A percentile compares a stretch with the other conserved stretches of the same genome.
Conservation (phyloP, 1,140 invertebrate species). For the Drosophila auraria region DNA sequence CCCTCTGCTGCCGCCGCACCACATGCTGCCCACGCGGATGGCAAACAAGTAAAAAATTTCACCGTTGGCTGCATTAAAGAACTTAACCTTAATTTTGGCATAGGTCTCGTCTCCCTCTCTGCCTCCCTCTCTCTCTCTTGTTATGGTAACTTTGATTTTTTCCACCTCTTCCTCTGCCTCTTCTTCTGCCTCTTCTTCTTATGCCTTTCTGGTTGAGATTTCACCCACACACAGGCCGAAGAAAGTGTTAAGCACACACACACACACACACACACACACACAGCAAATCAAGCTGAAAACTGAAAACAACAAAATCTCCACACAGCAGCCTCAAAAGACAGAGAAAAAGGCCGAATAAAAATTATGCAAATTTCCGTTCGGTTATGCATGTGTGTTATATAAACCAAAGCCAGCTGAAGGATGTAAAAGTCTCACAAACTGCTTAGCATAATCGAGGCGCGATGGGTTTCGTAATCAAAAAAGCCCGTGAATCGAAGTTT, state of each 20-base stretch:
- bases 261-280: not conserved
- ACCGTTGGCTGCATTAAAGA: constrained; percentile 55
- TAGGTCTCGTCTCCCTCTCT: not conserved
- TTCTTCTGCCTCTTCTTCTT: not conserved
- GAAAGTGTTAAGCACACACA: constrained; percentile 38
- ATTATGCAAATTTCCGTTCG: constrained; percentile 63
- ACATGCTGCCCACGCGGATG: constrained; percentile 21
- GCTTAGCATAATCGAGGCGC: constrained; percentile 60
- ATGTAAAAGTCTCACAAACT: constrained; percentile 51
- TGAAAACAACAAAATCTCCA: constrained; percentile 19
- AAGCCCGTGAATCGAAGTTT: not conserved
- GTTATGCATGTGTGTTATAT: constrained; percentile 54
- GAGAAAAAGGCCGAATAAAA: constrained; percentile 36
- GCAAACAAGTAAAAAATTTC: constrained; percentile 39
- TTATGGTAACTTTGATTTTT: constrained; percentile 51
- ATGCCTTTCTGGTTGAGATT: constrained; percentile 24
- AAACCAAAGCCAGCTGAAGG: constrained; percentile 58
- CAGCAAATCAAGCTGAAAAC: constrained; percentile 15
- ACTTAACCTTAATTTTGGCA: constrained; percentile 58
- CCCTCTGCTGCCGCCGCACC: not conserved
- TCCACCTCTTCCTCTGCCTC: constrained; percentile 4
- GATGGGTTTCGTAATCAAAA: constrained; percentile 60
- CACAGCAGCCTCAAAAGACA: constrained; percentile 19
- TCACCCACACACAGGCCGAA: constrained; percentile 44
- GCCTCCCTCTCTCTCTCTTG: constrained; percentile 10